Evolutionary conservation across 2,797 vertebrate species (phyloP), one percentile per base, ranked within the genome.

Genomic region (Spinus olivaceus): DNA sequence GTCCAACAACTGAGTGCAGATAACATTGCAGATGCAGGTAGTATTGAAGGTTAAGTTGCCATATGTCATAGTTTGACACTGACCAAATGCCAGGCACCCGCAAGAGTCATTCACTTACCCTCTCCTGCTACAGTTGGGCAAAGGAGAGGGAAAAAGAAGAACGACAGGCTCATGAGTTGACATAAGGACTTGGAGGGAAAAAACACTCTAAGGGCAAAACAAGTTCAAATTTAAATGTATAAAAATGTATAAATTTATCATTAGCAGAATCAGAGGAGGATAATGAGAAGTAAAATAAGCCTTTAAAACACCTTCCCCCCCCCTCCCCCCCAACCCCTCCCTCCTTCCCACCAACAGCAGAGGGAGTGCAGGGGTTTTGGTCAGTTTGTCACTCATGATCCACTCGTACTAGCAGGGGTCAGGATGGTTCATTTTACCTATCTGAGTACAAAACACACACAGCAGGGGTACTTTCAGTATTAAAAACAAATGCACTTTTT

Each of bases 21-120:
- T 19, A 24, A 32, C n/a, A 37, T 16, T 67, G 63, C 53, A 85
- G 46, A 44, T 51, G 16, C 33, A 24, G 28, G 39, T 37, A 51
- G 46, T 37, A 37, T 17, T 76, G n/a, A 76, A 59, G 19, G 41
- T 39, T 71, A 23, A 53, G 24, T 63, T 83, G 32, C 32, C 25
- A 23, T 18, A 22, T 42, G 59, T 28, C 19, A 23, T 64, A 32
- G 37, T 44, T 30, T 51, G 47, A 63, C 32, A 51, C 20, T 51
- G 37, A n/a, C 32, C 32, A 42, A 77, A 63, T 1, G 4, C 32
- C 25, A 63, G 25, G 15, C 24, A 42, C 25, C 20, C 2, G 9
- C 9, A 6, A 61, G 14, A 76, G 24, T 63, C 0, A 1, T 63
- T 51, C 0, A 0, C 20, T 63, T 61, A 42, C 12, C 37, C 60